A percentile compares a stretch with the other conserved stretches of the same genome.
These are phyloP conservation scores for Echiichthys vipera DNA, from an alignment of 2,797 vertebrate genomes.

Conservation along the genomic window DNA sequence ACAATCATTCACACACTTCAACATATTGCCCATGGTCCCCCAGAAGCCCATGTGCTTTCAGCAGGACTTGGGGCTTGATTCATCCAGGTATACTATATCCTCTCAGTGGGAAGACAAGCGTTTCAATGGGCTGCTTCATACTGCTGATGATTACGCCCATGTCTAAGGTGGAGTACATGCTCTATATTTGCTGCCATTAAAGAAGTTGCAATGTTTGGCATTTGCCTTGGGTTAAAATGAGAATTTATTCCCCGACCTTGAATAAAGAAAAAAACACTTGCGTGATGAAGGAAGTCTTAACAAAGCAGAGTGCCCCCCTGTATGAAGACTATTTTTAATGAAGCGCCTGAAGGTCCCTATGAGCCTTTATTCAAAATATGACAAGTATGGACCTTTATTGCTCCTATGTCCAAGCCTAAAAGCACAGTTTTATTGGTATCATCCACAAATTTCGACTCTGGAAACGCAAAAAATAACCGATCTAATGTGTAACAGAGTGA, in stretches of 20 bases:
- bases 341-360: neutral
- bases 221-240: slow-evolving; percentile 37
- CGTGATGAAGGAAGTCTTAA: slow-evolving; percentile 26
- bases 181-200: slow-evolving; percentile 34
- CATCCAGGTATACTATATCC: slow-evolving; percentile 25
- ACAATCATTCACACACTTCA: neutral
- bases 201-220: slow-evolving; percentile 17
- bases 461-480: too few relatives aligned
- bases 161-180: slow-evolving; percentile 20
- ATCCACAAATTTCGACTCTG: too few relatives aligned
- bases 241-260: slow-evolving; percentile 19
- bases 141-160: slow-evolving; percentile 28
- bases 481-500: too few relatives aligned
- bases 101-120: slow-evolving; percentile 20
- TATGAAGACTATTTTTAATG: slow-evolving; percentile 3
- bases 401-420: neutral
- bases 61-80: neutral
- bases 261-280: slow-evolving; percentile 20
- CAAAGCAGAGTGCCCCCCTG: neutral
- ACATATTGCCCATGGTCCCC: slow-evolving; percentile 26
- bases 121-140: slow-evolving; percentile 27
- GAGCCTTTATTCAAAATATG: slow-evolving; percentile 10
- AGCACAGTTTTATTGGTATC: too few relatives aligned
- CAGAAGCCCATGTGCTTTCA: slow-evolving; percentile 25
- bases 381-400: neutral